phyloP scores from a whole-genome alignment of 2,797 vertebrate species.

The Cichlasoma orientale region DNA sequence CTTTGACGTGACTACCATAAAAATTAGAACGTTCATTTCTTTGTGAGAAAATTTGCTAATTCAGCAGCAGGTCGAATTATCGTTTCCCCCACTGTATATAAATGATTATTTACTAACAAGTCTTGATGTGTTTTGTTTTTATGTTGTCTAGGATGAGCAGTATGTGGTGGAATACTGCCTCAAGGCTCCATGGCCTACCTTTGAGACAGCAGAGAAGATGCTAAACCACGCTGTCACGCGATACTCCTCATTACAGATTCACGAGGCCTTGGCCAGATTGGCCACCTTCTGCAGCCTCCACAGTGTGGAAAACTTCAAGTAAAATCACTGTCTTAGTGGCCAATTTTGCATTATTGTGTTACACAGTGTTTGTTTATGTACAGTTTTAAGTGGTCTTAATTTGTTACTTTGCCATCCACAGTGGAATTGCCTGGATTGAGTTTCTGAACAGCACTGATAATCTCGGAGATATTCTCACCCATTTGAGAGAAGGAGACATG shows the following conservation, averaged over 20 bases:
- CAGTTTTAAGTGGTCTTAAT: not conserved
- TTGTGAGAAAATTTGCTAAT: no score
- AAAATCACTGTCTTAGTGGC: constrained; percentile 24
- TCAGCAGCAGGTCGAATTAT: no score
- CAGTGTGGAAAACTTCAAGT: constrained; percentile 91
- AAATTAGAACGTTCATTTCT: not conserved
- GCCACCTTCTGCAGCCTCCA: constrained; percentile 92
- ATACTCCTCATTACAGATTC: constrained; percentile 81
- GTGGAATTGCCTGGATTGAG: constrained; percentile 92
- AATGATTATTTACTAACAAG: not conserved
- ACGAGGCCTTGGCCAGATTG: constrained; percentile 88
- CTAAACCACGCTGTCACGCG: constrained; percentile 83
- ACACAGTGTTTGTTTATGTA: not conserved
- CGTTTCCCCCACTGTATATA: no score
- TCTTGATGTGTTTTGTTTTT: not conserved
- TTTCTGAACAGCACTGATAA: constrained; percentile 90
- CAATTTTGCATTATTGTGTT: not conserved
- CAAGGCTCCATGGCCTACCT: constrained; percentile 91
- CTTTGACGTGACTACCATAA: not conserved
- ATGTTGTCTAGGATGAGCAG: constrained; percentile 85
- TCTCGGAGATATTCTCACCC: constrained; percentile 83
- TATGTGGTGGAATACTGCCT: constrained; percentile 95
- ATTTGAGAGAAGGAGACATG: constrained; percentile 86
- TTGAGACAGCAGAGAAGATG: constrained; percentile 92
- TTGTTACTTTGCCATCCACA: constrained; percentile 54